Base-by-base conservation (phyloP, 2,888 invertebrate genomes). In the Kryphioiulus occultus region DNA sequence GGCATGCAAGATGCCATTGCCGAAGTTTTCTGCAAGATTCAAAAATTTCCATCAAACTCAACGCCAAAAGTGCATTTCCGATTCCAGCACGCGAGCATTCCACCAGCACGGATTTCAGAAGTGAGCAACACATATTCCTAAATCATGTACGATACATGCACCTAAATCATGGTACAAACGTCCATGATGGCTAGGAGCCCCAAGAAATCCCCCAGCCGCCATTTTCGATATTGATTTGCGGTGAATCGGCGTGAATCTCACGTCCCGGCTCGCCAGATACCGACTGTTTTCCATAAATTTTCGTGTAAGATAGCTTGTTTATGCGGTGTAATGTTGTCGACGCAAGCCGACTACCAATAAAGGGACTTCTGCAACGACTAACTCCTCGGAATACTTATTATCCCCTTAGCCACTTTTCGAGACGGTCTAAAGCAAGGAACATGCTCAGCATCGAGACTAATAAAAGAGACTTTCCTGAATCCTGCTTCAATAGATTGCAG, bases 301-400 rank as follows among this genome's bases (percentile, higher is more conserved):
- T 12, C 68, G 68, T 68, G 68, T 68, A 26, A 68, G 68, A 68
- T 68, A 68, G 68, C 26, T 68, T 68, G 68, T 68, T 68, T 68
- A 68, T 68, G 68, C 68, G 26, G 10, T 68, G 68, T 68, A 68
- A 68, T 68, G 68, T 68, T 59, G 59, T 59, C 68, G 68, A 68
- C 26, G 68, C 26, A 68, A 12, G 12, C 15, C 10, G 68, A 68
- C 68, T 68, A 68, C 68, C 68, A 68, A 68, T 26, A 26, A 68
- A 12, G 10, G 26, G 26, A n/a, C 3, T 12, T 26, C 26, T 26
- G 68, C 68, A 68, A 68, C 26, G 68, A 68, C 68, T 68, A 68
- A 68, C 68, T 68, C 26, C 68, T 26, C 26, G 9, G 68, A 26
- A 68, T 68, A 68, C 26, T 68, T 68, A 68, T 68, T 26, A 26